Evolutionary conservation across 1,140 invertebrate species (phyloP), one percentile per base, ranked within the genome.

Genomic region (Microplitis demolitor): DNA sequence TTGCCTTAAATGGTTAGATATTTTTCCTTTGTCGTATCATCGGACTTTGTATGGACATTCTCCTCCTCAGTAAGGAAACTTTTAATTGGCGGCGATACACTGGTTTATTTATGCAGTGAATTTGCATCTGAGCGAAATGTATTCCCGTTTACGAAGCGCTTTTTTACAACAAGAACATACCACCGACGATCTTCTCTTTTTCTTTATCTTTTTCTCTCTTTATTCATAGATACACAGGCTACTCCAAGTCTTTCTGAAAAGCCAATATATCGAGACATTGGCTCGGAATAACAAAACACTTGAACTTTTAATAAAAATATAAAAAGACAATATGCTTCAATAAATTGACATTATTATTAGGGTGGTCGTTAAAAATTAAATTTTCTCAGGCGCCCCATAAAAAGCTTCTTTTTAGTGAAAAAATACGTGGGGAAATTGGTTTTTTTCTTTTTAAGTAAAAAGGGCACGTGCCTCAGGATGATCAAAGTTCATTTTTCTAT

Each of bases 11-110:
- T 16, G 45, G 24, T 16, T n/a, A 50, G 68, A 62, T 63, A 66
- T 51, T 51, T 61, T 37, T 61, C 33, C 51, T 39, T 16, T 71
- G 51, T 39, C 34, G n/a, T 14, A 53, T 54, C 39, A 50, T 35
- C 39, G 4, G 24, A 54, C 6, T 56, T 51, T 31, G 13, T 14
- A n/a, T 45, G 39, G 39, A 37, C 24, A 64, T 69, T 73, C 50
- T 14, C 58, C 37, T 73, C 69, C 80, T 83, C 74, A 76, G 79
- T 84, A 85, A 84, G 84, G 83, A 82, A 81, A 76, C 77, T 85
- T 85, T 85, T 85, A 85, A 85, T 85, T 85, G 84, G 83, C 81
- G 77, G 77, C 74, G 61, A 74, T 66, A 56, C 14, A 13, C 58
- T 64, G 66, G 50, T 78, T 80, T 80, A 80, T 79, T 77, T 77